Evolutionary conservation across 2,797 vertebrate species (phyloP).

Genomic region (Eleutherodactylus coqui): DNA sequence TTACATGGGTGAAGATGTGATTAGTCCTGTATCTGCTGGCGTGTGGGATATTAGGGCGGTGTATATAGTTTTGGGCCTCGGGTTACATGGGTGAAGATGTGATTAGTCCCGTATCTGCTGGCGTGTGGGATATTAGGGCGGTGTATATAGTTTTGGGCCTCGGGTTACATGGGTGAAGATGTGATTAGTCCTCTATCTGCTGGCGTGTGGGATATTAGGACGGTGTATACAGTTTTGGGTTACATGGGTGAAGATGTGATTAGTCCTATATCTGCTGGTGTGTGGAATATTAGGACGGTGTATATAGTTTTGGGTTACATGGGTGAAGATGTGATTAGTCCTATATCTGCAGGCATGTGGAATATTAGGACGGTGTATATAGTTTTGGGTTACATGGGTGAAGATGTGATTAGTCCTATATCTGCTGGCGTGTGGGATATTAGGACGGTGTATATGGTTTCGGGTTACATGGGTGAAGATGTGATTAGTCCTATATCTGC

Average conservation of each 20-base stretch:
- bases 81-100: neutral
- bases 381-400: neutral
- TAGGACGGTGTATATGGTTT: neutral
- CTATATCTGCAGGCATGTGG: neutral
- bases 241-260: neutral
- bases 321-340: neutral
- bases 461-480: neutral
- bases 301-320: neutral
- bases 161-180: neutral
- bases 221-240: neutral
- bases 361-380: neutral
- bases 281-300: neutral
- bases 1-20: neutral
- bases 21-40: neutral
- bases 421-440: neutral
- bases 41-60: neutral
- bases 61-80: neutral
- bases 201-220: neutral
- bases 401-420: neutral
- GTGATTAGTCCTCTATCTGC: neutral
- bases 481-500: neutral
- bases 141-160: neutral
- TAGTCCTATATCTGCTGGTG: neutral
- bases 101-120: neutral
- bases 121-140: neutral